Base-by-base conservation (phyloP, 2,888 invertebrate genomes). In the Carpatolechia fugitivella region DNA sequence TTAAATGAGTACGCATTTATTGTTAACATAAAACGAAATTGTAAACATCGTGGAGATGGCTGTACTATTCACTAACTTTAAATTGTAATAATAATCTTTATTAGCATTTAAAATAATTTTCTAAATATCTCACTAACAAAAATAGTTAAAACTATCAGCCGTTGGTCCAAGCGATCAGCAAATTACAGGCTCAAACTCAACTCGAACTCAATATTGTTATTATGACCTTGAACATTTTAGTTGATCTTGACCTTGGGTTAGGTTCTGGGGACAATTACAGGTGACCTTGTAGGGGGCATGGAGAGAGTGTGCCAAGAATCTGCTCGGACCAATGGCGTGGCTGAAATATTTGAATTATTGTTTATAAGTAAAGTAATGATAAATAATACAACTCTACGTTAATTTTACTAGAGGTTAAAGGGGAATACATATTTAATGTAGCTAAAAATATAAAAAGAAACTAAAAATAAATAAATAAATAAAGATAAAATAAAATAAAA, bases 321-420 rank as follows among this genome's bases (percentile, higher is more conserved):
- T 75, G 90, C 88, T 82, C 89, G 91, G 90, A 90, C 91, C 90
- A 91, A 89, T 63, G 90, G 90, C 76, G 88, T 78, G 20, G 84
- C 91, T 91, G 88, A 73, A 81, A 81, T 24, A 74, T 69, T 62
- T 62, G 14, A 16, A 35, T 33, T 14, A 20, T 31, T 16, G 54
- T 55, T 56, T 49, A 55, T 50, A 33, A 11, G 2, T 6, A 33
- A 2, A 8, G 11, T 5, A 11, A 33, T 33, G 8, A 11, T 33
- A 11, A n/a, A 33, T 33, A 33, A 33, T 24, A 24, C 3, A 24
- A 18, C 18, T 6, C 18, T 20, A 41, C 16, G 7, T 6, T 20
- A 41, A 18, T 18, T 13, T 13, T 38, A 38, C 7, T 38, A 16
- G n/a, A n/a, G n/a, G n/a, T n/a, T n/a, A n/a, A n/a, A n/a, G n/a